Conservation (phyloP, 1,140 invertebrate genomes). For the Zaprionus davidi region DNA sequence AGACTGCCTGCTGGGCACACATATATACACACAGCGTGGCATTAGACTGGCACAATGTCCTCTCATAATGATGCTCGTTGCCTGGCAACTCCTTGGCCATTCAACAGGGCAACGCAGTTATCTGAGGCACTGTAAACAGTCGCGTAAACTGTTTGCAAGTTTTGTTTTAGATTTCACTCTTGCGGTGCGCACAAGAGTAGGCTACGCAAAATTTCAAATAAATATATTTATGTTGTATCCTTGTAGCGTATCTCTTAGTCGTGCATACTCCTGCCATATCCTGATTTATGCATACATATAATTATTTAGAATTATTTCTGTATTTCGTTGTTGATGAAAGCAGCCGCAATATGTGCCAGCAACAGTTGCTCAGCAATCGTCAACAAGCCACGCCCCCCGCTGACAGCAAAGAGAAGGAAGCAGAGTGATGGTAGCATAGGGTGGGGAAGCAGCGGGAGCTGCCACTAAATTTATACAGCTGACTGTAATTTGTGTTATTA, state of each 20-base stretch:
- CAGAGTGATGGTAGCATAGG: not conserved
- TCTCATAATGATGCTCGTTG: conserved; percentile 45
- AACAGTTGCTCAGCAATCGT: conserved; percentile 60
- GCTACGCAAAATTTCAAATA: not conserved
- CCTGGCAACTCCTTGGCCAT: conserved; percentile 26
- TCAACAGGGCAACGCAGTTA: not conserved
- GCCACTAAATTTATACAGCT: conserved; percentile 74
- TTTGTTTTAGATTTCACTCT: not conserved
- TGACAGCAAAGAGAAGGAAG: not conserved
- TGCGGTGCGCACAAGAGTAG: not conserved
- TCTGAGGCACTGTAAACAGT: conserved; percentile 13
- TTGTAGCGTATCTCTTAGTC: conserved; percentile 17
- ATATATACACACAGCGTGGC: conserved; percentile 9
- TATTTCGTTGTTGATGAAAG: conserved; percentile 24
- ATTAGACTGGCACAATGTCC: conserved; percentile 25
- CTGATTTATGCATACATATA: conserved; percentile 41
- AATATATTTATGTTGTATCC: not conserved
- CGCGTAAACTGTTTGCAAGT: not conserved
- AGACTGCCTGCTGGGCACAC: conserved; percentile 23
- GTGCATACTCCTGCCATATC: not conserved
- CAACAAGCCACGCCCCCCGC: conserved; percentile 23
- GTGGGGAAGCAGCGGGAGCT: not conserved
- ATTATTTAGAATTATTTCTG: conserved; percentile 49
- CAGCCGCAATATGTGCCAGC: conserved; percentile 68
- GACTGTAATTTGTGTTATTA: conserved; percentile 78